These are phyloP conservation scores for Drosophila mayri DNA, from an alignment of 1,140 invertebrate species.

Conservation along the genomic window DNA sequence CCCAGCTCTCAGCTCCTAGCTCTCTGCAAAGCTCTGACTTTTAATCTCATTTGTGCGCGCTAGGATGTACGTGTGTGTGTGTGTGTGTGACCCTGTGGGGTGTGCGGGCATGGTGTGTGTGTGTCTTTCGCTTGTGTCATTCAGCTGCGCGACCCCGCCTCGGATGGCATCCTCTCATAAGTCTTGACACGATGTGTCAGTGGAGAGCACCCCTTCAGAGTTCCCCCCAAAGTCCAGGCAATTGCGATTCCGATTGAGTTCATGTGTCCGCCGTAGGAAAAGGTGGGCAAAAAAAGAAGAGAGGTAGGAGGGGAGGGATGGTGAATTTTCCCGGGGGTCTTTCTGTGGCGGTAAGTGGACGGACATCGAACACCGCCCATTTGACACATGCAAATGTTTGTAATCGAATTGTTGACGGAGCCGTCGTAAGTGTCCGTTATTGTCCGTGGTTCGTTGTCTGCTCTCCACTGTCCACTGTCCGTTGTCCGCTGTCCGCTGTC, in stretches of 20 bases:
- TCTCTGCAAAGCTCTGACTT: slow-evolving; percentile 59
- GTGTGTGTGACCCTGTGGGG: slow-evolving; percentile 14
- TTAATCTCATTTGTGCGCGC: slow-evolving; percentile 71
- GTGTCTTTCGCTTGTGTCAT: slow-evolving; percentile 29
- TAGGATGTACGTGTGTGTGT: slow-evolving; percentile 16
- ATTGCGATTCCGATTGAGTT: slow-evolving; percentile 46
- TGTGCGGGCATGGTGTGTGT: slow-evolving; percentile 2
- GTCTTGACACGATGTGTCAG: slow-evolving; percentile 58
- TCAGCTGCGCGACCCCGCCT: slow-evolving; percentile 41
- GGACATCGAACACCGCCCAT: slow-evolving; percentile 9
- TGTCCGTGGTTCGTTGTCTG: slow-evolving; percentile 22
- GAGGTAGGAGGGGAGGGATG: too few relatives aligned
- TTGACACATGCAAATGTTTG: slow-evolving; percentile 56
- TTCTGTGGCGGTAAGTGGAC: not conserved
- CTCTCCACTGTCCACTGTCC: slow-evolving; percentile 7
- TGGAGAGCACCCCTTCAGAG: slow-evolving; percentile 39
- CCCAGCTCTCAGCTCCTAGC: not conserved
- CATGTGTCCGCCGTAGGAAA: slow-evolving; percentile 30
- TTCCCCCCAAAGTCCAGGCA: slow-evolving; percentile 28
- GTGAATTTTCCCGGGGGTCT: not conserved
- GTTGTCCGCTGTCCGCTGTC: slow-evolving; percentile 10
- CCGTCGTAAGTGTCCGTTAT: slow-evolving; percentile 29
- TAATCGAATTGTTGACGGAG: slow-evolving; percentile 55
- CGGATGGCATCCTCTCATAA: slow-evolving; percentile 40
- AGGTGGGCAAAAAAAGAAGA: not conserved